A percentile compares a stretch with the other conserved stretches of the same genome.
phyloP scores from a whole-genome alignment of 2,888 invertebrate genomes.

The Galerucella pusilla region DNA sequence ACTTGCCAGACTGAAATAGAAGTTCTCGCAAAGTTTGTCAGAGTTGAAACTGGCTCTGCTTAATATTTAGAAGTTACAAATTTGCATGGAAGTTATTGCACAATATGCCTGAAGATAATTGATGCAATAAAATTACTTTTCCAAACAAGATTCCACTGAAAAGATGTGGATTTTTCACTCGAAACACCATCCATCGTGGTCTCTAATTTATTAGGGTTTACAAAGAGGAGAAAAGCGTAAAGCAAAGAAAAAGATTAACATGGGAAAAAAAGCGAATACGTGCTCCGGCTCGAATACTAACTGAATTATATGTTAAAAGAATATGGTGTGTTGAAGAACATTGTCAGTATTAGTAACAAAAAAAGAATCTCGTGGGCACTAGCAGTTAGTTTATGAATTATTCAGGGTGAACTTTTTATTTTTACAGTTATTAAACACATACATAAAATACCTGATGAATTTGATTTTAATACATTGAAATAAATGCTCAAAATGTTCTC shows the following conservation, averaged over 20 bases:
- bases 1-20: neutral
- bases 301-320: slow-evolving; percentile 22
- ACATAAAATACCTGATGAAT: too few species aligned
- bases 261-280: slow-evolving; percentile 20
- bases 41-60: too few species aligned
- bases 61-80: too few species aligned
- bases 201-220: neutral
- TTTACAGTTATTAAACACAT: too few species aligned
- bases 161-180: too few species aligned
- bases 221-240: neutral
- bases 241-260: neutral
- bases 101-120: too few species aligned
- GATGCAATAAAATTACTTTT: too few species aligned
- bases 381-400: slow-evolving; percentile 1
- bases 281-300: slow-evolving; percentile 8
- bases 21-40: neutral
- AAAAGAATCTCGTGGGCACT: slow-evolving; percentile 14
- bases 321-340: slow-evolving; percentile 15
- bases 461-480: too few species aligned
- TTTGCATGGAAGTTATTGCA: too few species aligned
- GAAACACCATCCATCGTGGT: neutral
- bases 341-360: slow-evolving; percentile 15
- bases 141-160: too few species aligned
- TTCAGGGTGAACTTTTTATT: too few species aligned
- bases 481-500: too few species aligned